Conservation (phyloP, 2,113 vertebrate genomes). For the Chloropsis cyanopogon region DNA sequence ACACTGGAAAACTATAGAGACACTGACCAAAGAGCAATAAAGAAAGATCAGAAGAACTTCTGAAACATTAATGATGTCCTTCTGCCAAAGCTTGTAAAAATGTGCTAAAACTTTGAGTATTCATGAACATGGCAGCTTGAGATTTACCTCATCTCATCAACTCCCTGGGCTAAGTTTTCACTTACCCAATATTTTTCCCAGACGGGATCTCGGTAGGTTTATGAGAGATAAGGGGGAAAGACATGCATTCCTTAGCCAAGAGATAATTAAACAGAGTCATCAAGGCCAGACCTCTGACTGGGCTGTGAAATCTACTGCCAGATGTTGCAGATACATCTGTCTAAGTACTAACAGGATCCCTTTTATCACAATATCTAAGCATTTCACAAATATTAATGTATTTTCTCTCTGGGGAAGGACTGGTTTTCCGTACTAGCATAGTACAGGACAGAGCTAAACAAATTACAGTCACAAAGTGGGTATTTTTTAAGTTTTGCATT, state of each 20-base stretch:
- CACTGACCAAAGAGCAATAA: conserved; percentile 49
- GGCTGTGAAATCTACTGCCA: conserved; percentile 49
- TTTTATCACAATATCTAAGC: conserved; percentile 15
- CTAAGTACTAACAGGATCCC: conserved; percentile 37
- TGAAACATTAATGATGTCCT: conserved; percentile 67
- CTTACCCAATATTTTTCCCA: conserved; percentile 13
- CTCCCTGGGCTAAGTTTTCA: conserved; percentile 51
- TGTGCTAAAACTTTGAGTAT: conserved; percentile 45
- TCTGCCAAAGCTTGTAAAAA: conserved; percentile 63
- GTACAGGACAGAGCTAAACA: not conserved
- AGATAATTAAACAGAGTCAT: conserved; percentile 63
- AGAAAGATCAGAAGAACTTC: conserved; percentile 44
- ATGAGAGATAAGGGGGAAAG: conserved; percentile 41
- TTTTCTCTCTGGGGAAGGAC: not conserved
- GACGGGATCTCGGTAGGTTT: not conserved
- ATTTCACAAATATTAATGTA: conserved; percentile 32
- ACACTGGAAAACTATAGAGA: conserved; percentile 44
- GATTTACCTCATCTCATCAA: conserved; percentile 58
- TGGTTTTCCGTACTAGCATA: not conserved
- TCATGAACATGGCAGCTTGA: conserved; percentile 46
- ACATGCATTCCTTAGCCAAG: conserved; percentile 35
- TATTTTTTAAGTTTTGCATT: not conserved
- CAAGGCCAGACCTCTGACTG: conserved; percentile 65
- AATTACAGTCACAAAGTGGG: not conserved
- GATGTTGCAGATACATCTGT: conserved; percentile 65